Base-by-base conservation (phyloP, 1,140 invertebrate species). In the Phenacoccus solenopsis region DNA sequence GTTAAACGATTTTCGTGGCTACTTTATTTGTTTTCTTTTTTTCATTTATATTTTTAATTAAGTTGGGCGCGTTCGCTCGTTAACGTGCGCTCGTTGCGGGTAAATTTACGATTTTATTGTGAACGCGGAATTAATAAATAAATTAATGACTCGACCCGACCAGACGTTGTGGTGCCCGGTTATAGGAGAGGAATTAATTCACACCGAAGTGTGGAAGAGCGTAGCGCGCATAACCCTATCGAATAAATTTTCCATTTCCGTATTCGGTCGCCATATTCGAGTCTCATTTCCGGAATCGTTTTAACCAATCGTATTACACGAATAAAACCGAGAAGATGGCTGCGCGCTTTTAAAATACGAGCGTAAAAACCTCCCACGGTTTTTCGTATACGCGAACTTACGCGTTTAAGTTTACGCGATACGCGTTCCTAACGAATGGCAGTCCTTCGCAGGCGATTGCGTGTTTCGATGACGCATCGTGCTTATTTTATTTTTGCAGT, bases 171-270 rank as follows among this genome's bases (percentile, higher is more conserved):
- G 38, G 38, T 49, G 38, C 38, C 5, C 20, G 5, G 38, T 49
- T n/a, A n/a, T n/a, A n/a, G 38, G 20, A 49, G 13, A 49, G 20
- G 38, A 49, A 49, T 49, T 49, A 49, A 49, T 49, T 49, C 38
- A 49, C 38, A 49, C 38, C 38, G 20, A 49, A 10, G n/a, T n/a
- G 20, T n/a, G 16, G 5, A 9, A 49, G 38, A 49, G 5, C 38
- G 2, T n/a, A n/a, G n/a, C n/a, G n/a, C n/a, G n/a, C n/a, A n/a
- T n/a, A 16, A 49, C 38, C 5, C 38, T 49, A 49, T 49, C 38
- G 38, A 49, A 49, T 49, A 49, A 49, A 49, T 49, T 49, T 49
- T 49, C 38, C 38, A n/a, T 49, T 49, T 49, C 38, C 38, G 38
- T 49, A 49, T 16, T n/a, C 20, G 16, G 38, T 49, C 38, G 38